Evolutionary conservation across 2,113 vertebrate species (phyloP), one percentile per base, ranked within the genome.

Genomic region (Struthio camelus): DNA sequence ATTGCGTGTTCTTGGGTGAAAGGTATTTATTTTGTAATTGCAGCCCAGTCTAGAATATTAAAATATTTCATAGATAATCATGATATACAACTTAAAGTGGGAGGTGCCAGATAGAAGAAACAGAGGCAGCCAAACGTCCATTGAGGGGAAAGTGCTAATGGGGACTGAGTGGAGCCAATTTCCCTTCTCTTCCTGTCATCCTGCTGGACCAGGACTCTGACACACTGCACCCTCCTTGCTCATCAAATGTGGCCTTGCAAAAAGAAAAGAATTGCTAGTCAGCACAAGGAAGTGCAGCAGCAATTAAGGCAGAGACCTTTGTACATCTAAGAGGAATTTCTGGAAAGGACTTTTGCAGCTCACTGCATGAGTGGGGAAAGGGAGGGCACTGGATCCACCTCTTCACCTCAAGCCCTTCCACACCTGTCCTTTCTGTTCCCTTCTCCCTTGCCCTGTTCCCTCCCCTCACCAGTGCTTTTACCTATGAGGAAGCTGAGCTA

Each of bases 251-350:
- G 24, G 8, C 86, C 66, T 87, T 78, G 69, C 72, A 79, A 61
- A 89, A 86, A 51, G 65, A 67, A 50, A 66, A 51, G 27, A 50
- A 24, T 77, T 86, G 18, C 65, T 42, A 81, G 50, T 71, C 65
- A 91, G 86, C 84, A 92, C 59, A 32, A 89, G 65, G 40, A 92
- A 24, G 18, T 46, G 48, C 30, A 17, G 77, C 64, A 88, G 77
- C 77, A 92, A 50, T 51, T 24, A 23, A 3, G 32, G 34, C 64
- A 93, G 54, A 36, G 86, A 93, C 89, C 88, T 95, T 95, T 96
- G 94, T 36, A 86, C 65, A 2, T 46, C 14, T 42, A 64, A 38
- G 36, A 80, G 84, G 95, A 87, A 54, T 28, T 94, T 78, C 77
- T 92, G 50, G 59, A 92, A 59, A 93, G 17, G 44, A 78, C 72